These are phyloP conservation scores for Probosciger aterrimus DNA, from an alignment of 2,113 vertebrate genomes.

Conservation along the genomic window DNA sequence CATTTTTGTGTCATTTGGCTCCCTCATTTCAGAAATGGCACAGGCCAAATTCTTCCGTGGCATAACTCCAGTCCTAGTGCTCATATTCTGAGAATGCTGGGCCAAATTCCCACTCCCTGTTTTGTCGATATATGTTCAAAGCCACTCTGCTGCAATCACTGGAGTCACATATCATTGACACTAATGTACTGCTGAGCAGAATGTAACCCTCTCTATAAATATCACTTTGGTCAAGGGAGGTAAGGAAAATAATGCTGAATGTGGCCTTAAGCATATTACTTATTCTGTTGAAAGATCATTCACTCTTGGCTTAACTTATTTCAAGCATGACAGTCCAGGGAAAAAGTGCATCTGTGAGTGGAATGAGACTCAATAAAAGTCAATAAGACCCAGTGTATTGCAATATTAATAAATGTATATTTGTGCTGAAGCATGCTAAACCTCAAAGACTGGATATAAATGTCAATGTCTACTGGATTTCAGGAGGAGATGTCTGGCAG, in stretches of 20 bases:
- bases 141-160: neutral
- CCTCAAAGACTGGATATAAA: constrained; percentile 43
- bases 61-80: neutral
- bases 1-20: neutral
- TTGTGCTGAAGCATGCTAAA: constrained; percentile 47
- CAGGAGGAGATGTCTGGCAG: neutral
- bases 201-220: neutral
- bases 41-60: neutral
- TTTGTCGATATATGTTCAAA: neutral
- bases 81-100: neutral
- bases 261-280: neutral
- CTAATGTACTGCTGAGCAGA: neutral
- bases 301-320: neutral
- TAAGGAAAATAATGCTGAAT: neutral
- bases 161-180: neutral
- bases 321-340: neutral
- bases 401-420: constrained; percentile 16
- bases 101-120: neutral
- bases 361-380: neutral
- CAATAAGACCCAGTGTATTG: neutral
- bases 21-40: neutral
- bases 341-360: neutral
- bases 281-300: neutral
- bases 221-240: neutral
- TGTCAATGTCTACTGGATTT: constrained; percentile 47